These are phyloP conservation scores for Illadopsis cleaveri DNA, from an alignment of 2,113 vertebrate species.

Conservation along the genomic window DNA sequence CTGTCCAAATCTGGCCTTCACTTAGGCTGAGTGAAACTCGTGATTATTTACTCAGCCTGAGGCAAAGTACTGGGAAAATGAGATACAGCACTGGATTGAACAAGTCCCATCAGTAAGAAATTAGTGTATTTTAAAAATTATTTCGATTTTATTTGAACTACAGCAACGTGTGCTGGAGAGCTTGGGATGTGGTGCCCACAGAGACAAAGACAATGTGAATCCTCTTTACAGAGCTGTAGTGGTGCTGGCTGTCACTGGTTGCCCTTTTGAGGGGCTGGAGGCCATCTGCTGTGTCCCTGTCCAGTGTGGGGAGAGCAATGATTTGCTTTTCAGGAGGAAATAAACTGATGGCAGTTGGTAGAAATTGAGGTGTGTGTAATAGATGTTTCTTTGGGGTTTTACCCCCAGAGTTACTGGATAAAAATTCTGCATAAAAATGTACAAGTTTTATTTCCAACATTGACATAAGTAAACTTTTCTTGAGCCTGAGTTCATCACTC, in stretches of 20 bases:
- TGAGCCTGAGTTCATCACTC: not conserved
- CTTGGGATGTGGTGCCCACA: not conserved
- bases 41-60: not conserved
- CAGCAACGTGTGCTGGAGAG: rapidly evolving
- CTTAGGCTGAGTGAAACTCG: not conserved
- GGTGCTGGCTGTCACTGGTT: not conserved
- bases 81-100: not conserved
- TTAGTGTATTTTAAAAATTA: rapidly evolving
- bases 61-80: not conserved
- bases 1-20: not conserved
- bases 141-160: not conserved
- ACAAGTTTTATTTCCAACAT: not conserved
- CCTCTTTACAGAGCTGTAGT: not conserved
- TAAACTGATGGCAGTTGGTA: not conserved
- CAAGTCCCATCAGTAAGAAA: not conserved
- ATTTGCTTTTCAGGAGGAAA: not conserved
- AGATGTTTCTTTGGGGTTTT: not conserved
- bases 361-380: not conserved
- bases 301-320: too few relatives aligned
- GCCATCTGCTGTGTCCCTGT: not conserved
- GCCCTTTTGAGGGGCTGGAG: not conserved
- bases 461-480: not conserved
- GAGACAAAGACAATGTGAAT: not conserved
- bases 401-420: not conserved
- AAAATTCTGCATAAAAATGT: not conserved